These are phyloP conservation scores for Corydoras maculifer DNA, from an alignment of 2,113 vertebrate species.

Conservation along the genomic window DNA sequence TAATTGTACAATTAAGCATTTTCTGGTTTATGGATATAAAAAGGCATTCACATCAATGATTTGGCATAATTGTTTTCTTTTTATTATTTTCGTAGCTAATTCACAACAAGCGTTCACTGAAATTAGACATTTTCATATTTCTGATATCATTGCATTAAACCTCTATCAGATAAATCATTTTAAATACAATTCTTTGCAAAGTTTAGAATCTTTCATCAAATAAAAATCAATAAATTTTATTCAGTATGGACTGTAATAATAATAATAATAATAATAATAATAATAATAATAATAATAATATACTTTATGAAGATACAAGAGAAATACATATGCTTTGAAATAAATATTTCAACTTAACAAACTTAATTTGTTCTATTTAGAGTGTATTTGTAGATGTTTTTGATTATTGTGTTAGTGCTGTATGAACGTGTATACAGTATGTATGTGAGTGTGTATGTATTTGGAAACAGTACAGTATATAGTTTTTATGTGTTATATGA, in stretches of 20 bases:
- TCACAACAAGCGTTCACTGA: conserved; percentile 80
- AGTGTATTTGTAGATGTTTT: conserved; percentile 45
- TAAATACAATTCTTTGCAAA: conserved; percentile 65
- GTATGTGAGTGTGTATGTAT: conserved; percentile 48
- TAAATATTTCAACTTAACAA: conserved; percentile 46
- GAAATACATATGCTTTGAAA: conserved; percentile 68
- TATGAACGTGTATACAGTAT: conserved; percentile 44
- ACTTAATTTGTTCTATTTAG: conserved; percentile 57
- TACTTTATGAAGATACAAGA: conserved; percentile 66
- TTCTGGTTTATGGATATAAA: conserved; percentile 6
- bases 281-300: conserved; percentile 54
- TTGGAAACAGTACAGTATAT: conserved; percentile 17
- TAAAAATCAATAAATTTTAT: conserved; percentile 72
- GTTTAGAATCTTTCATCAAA: conserved; percentile 62
- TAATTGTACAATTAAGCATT: not conserved
- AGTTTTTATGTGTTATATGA: conserved; percentile 15
- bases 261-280: conserved; percentile 55
- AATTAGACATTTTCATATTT: conserved; percentile 71
- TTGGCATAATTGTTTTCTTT: conserved; percentile 30
- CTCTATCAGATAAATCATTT: conserved; percentile 54
- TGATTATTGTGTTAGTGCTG: conserved; percentile 35
- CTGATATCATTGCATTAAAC: conserved; percentile 69
- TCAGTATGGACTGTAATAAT: conserved; percentile 58
- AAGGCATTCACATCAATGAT: conserved; percentile 59
- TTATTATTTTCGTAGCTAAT: conserved; percentile 77